These are phyloP conservation scores for Cyaniris semiargus DNA, from an alignment of 2,888 invertebrate genomes.

Conservation along the genomic window DNA sequence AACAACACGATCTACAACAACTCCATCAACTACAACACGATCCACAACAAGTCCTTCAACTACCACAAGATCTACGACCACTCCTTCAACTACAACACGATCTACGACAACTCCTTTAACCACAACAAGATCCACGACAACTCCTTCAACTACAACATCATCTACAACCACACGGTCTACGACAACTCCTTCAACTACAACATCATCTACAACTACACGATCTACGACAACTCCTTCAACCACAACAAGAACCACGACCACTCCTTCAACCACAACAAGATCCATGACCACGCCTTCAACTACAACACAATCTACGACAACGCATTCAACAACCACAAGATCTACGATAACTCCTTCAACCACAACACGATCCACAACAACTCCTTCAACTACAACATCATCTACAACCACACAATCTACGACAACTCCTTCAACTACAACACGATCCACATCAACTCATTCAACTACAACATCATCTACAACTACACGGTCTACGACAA, in stretches of 20 bases:
- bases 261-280: neutral
- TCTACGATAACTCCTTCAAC: neutral
- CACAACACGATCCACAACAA: neutral
- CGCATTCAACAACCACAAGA: conserved; percentile 29
- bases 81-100: neutral
- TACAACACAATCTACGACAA: neutral
- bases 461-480: neutral
- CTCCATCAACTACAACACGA: neutral
- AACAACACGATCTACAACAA: neutral
- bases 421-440: neutral
- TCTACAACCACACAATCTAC: neutral
- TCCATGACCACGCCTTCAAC: neutral
- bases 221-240: neutral
- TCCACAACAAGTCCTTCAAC: neutral
- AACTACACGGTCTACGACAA: neutral
- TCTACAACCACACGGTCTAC: neutral
- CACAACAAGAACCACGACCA: neutral
- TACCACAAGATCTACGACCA: neutral
- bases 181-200: conserved; percentile 13
- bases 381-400: neutral
- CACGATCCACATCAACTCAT: neutral
- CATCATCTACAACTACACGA: neutral
- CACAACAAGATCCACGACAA: conserved; percentile 1
- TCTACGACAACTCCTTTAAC: conserved; percentile 22
- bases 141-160: neutral